A percentile compares a stretch with the other conserved stretches of the same genome.
Conservation (phyloP, 1,140 invertebrate genomes). For the Lepeophtheirus salmonis region DNA sequence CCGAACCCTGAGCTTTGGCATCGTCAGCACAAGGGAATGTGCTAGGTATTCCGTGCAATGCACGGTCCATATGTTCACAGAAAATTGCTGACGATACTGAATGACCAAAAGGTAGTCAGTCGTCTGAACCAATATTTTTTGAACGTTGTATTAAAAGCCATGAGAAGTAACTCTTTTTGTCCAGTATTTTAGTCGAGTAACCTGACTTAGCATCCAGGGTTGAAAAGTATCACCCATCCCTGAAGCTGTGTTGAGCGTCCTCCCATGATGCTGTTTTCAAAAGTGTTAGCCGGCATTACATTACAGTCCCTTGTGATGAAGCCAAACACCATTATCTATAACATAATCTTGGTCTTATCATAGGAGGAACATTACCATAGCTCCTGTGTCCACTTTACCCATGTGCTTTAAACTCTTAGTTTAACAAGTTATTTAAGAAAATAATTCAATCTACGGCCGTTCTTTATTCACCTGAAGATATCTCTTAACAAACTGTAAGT, state of each 20-base stretch:
- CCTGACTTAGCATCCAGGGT: neutral
- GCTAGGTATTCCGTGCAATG: neutral
- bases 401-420: neutral
- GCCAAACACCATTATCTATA: neutral
- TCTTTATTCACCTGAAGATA: neutral
- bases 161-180: neutral
- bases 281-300: neutral
- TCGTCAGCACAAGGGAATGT: neutral
- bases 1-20: neutral
- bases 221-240: neutral
- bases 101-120: neutral
- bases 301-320: neutral
- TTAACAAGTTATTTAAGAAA: neutral
- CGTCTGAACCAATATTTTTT: neutral
- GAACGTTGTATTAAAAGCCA: neutral
- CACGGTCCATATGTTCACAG: neutral
- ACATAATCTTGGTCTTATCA: neutral
- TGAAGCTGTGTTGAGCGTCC: neutral
- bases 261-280: neutral
- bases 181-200: neutral
- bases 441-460: neutral
- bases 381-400: neutral
- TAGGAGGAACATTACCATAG: neutral
- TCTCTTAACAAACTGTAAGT: neutral
- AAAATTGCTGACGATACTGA: neutral